Percentiles rank a stretch among this genome's conserved stretches.
phyloP scores from a whole-genome alignment of 2,113 vertebrate species.

The Lates calcarifer region DNA sequence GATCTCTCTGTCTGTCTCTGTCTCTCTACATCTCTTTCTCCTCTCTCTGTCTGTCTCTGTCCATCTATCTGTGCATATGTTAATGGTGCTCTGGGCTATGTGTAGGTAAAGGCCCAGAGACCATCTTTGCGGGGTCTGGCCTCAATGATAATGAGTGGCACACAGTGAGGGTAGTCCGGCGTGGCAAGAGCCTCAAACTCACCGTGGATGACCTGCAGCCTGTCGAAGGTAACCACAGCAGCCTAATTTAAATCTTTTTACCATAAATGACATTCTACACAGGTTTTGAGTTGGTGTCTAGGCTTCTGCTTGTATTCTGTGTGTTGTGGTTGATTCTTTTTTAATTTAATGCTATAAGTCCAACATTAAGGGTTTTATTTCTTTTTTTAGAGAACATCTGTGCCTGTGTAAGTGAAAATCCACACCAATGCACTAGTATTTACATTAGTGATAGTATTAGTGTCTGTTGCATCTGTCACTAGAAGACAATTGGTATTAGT shows the following conservation, averaged over 20 bases:
- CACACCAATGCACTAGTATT: not conserved
- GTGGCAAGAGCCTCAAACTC: conserved; percentile 97
- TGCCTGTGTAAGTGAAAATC: conserved; percentile 37
- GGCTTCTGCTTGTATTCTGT: conserved; percentile 13
- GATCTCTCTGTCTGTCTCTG: conserved; percentile 44
- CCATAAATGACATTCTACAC: not conserved
- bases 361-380: conserved; percentile 27
- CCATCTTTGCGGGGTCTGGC: conserved; percentile 98
- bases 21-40: conserved; percentile 50
- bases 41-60: conserved; percentile 58
- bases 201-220: conserved; percentile 95
- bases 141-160: conserved; percentile 99
- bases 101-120: conserved; percentile 99
- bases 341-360: conserved; percentile 5
- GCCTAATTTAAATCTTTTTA: not conserved
- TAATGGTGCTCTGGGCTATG: conserved; percentile 94
- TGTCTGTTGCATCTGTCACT: not conserved
- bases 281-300: conserved; percentile 15
- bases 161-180: conserved; percentile 97
- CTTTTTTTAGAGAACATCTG: conserved; percentile 46
- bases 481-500: conserved; percentile 5
- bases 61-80: conserved; percentile 57
- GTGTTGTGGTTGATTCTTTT: not conserved
- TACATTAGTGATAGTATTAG: not conserved
- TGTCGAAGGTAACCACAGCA: conserved; percentile 82